Conservation (phyloP, 1,140 invertebrate genomes). For the Paramacrobiotus metropolitanus region DNA sequence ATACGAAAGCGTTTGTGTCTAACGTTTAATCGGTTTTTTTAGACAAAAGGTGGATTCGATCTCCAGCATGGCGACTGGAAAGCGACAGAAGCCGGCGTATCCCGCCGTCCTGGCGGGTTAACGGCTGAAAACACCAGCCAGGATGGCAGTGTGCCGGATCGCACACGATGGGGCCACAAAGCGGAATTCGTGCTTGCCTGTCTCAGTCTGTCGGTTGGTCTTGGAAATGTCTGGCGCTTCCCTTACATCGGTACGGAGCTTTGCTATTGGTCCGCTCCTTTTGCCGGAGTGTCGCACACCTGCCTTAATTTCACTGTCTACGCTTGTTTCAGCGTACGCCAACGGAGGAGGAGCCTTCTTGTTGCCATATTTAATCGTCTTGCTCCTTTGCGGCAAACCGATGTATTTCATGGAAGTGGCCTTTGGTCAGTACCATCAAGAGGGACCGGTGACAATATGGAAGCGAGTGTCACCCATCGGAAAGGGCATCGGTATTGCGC, state of each 20-base stretch:
- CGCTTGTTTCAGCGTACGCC: background rate
- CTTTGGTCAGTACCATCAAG: constrained; percentile 30
- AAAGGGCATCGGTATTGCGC: background rate
- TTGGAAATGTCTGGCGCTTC: constrained; percentile 62
- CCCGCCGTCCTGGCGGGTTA: too few species aligned
- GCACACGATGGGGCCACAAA: constrained; percentile 47
- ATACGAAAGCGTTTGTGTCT: too few species aligned
- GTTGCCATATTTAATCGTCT: constrained; percentile 49
- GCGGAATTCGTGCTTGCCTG: constrained; percentile 68
- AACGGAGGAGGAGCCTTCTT: constrained; percentile 22
- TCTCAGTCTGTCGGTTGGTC: constrained; percentile 68
- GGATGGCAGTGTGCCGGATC: too few species aligned
- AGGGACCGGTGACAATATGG: constrained; percentile 26
- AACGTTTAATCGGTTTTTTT: too few species aligned
- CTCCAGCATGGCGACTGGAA: too few species aligned
- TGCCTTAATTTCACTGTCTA: too few species aligned
- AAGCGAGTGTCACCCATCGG: constrained; percentile 8
- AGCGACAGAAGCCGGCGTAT: too few species aligned
- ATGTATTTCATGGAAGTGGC: constrained; percentile 37
- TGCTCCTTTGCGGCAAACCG: constrained; percentile 48
- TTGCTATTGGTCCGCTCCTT: too few species aligned
- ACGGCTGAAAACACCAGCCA: too few species aligned
- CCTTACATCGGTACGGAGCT: constrained; percentile 20
- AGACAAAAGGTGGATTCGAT: too few species aligned
- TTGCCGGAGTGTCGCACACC: too few species aligned